Base-by-base conservation (phyloP, 2,797 vertebrate genomes). In the Oreonectes daqikongensis region DNA sequence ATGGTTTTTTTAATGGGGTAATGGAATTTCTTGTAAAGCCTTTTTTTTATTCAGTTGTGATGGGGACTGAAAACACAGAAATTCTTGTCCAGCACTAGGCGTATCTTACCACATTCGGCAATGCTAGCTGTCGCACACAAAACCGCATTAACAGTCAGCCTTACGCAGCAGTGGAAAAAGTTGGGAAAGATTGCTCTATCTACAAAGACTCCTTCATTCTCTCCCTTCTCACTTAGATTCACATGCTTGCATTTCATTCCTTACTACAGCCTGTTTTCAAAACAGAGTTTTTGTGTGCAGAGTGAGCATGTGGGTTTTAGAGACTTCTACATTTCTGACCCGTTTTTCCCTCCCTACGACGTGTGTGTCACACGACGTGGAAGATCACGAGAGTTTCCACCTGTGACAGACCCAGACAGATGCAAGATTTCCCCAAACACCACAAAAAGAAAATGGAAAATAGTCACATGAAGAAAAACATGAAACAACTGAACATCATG, bases 141-240 rank as follows among this genome's bases (percentile, higher is more conserved):
- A 78, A 82, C 77, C 82, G 69, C 76, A 72, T 83, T 83, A 77
- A 77, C 66, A 69, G 79, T 66, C 57, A 59, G 76, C 70, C 59
- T 57, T 22, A 70, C 35, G 14, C 69, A 76, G 75, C 75, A 65
- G 69, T 77, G 77, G 79, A 75, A 75, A 73, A 78, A 69, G 30
- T 22, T 60, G 61, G 22, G 52, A 40, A 79, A 72, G 81, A 77
- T 79, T 79, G 81, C n/a, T 66, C 32, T 12, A 81, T 76, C 73
- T 69, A 81, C 83, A 86, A 85, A 83, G 82, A 61, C 79, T 79
- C 79, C 75, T 85, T 84, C 80, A 80, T 83, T 50, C 69, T 24
- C 74, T 53, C 22, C 59, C 20, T 60, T 60, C 65, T 75, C 65
- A 77, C 78, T 55, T 75, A 1, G 57, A 70, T 66, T 75, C 78